Evolutionary conservation across 92 coral and sea anemone species (phyloP), one percentile per base, ranked within the genome.

Genomic region (Desmophyllum pertusum): DNA sequence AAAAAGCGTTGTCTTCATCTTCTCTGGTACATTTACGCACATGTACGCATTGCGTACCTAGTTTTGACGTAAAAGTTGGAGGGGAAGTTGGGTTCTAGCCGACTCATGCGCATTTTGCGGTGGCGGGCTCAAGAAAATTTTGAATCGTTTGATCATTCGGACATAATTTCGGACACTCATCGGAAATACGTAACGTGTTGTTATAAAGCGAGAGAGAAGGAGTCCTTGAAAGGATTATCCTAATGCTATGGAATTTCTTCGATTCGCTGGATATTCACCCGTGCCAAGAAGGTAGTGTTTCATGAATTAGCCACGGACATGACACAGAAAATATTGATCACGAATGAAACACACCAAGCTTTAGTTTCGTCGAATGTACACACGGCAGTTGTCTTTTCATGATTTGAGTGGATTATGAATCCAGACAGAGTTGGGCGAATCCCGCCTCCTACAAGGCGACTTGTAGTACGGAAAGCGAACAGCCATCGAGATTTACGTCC

Each of bases 401-500:
- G 76, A 35, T 21, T n/a, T n/a, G 21, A 30, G 81, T 51, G 67
- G 52, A 68, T n/a, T 10, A 93, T 93, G 97, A 88, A 89, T 78
- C 81, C 89, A 10, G 89, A 91, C 80, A 91, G 87, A 76, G 93
- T 85, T 70, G 94, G 90, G 17, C 85, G 98, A 53, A 83, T 94
- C 21, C 94, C 93, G 11, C 95, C 98, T 57, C 99, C 98, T 40
- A 97, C 99, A 45, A 89, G 98, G 85, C 89, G 89, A 76, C 97
- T 97, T 43, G 95, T 97, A 15, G 90, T 94, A 8, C 94, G 98
- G 70, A 97, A 97, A 80, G 96, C 95, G 51, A 94, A 93, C 87
- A 97, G 99, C 61, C 97, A 94, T 9, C 82, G 97, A 75, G 99
- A 97, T 73, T 89, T 97, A 30, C 94, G 99, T 53, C 97, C 97